Evolutionary conservation across 2,888 invertebrate genomes (phyloP).

Genomic region (Ectemnius cavifrons): DNA sequence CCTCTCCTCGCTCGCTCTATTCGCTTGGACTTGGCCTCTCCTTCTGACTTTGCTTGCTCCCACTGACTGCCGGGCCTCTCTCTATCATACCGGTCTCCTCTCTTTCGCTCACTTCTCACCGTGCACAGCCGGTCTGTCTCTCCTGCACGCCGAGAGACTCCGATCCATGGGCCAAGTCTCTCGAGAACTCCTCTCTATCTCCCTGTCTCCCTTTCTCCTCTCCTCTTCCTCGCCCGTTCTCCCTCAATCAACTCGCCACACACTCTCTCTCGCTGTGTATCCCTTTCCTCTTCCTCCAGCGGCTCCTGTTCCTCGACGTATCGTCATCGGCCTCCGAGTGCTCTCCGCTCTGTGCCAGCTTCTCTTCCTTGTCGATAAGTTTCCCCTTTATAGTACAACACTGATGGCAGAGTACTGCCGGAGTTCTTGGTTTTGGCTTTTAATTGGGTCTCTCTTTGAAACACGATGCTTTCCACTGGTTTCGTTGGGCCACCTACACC

Average conservation of each 20-base stretch:
- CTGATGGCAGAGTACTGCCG: slow-evolving; percentile 2
- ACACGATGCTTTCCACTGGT: no score
- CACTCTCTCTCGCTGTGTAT: slow-evolving; percentile 10
- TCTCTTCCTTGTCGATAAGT: neutral
- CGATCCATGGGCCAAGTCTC: no score
- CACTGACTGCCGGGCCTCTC: neutral
- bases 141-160: slow-evolving; percentile 9
- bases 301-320: slow-evolving; percentile 22
- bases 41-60: neutral
- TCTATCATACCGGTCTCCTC: slow-evolving; percentile 25
- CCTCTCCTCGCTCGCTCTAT: slow-evolving; percentile 15
- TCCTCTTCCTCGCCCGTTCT: slow-evolving; percentile 11
- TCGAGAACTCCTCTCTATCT: slow-evolving; percentile 8
- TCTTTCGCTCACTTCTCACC: slow-evolving; percentile 36
- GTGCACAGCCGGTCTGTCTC: slow-evolving; percentile 55
- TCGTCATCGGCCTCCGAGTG: slow-evolving; percentile 7
- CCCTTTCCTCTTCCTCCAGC: slow-evolving; percentile 15
- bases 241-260: no score
- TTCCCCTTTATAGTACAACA: no score
- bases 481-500: no score
- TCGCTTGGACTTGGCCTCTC: slow-evolving; percentile 24
- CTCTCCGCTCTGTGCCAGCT: slow-evolving; percentile 29
- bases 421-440: slow-evolving; percentile 45
- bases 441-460: slow-evolving; percentile 26
- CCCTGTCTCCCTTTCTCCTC: slow-evolving; percentile 17